Conservation (phyloP, 2,888 invertebrate species). For the Phaonia tiefii region DNA sequence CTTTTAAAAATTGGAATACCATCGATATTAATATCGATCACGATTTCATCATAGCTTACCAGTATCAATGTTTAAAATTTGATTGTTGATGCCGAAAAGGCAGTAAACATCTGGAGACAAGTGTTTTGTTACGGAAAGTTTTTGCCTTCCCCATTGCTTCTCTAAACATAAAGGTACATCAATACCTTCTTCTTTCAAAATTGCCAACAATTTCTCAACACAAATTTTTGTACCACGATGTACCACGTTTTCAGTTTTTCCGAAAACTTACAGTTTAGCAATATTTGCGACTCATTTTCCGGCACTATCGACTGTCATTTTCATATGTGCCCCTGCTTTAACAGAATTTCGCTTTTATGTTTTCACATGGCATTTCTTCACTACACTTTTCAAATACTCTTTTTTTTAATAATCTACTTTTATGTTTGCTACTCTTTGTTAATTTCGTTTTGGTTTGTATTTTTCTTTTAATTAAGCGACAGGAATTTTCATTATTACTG, state of each 20-base stretch:
- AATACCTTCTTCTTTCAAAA: constrained; percentile 41
- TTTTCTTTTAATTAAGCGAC: neutral
- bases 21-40: constrained; percentile 25
- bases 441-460: neutral
- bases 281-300: neutral
- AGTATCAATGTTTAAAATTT: constrained; percentile 22
- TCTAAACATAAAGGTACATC: constrained; percentile 30
- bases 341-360: constrained; percentile 2
- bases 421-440: constrained; percentile 31
- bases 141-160: constrained; percentile 34
- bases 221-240: constrained; percentile 38
- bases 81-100: constrained; percentile 25
- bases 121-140: constrained; percentile 10
- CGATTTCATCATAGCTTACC: constrained; percentile 16
- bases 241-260: constrained; percentile 44
- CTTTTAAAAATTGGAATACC: constrained; percentile 30
- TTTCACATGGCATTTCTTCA: constrained; percentile 27
- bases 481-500: constrained; percentile 20
- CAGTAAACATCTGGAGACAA: constrained; percentile 32
- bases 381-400: constrained; percentile 38
- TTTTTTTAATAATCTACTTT: constrained; percentile 39
- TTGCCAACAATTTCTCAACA: constrained; percentile 44
- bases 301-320: neutral
- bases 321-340: neutral
- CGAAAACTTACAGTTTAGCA: constrained; percentile 18